Evolutionary conservation across 2,113 vertebrate genomes (phyloP), one percentile per base, ranked within the genome.

Genomic region (Arenaria interpres): DNA sequence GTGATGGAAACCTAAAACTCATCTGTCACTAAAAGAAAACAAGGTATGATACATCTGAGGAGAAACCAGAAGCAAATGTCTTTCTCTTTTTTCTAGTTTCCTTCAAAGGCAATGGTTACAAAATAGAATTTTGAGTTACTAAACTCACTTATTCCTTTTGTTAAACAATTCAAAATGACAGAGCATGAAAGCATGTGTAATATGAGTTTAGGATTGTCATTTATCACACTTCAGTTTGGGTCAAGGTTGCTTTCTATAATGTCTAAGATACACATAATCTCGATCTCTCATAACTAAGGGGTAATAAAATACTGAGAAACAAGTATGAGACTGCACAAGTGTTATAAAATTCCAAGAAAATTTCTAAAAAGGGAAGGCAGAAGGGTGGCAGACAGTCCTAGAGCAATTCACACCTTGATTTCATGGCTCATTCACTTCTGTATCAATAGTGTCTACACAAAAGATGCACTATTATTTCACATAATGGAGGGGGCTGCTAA

Each of bases 391-490:
- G 46, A 50, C 32, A 75, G 39, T 68, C 22, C 69, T 75, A 10
- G 43, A 87, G 48, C 0, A 0, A 73, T 60, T 84, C 77, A 75
- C 72, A 82, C 80, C 90, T 97, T 92, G 93, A 93, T 93, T 96
- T 95, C 88, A 87, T 72, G 91, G 71, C 57, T 95, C 85, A 86
- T 96, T 97, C 89, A 68, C 56, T 94, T 90, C 82, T 81, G 71
- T 88, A 94, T 86, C 88, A 93, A 75, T 88, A 90, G 76, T 78
- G 45, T 90, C 79, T 88, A 83, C 64, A 96, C 25, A 79, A 84
- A 91, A 88, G 50, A 84, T 68, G 72, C 79, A 81, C 67, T 88
- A 71, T 81, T 94, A 83, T 95, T 93, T 74, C 90, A 85, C 51
- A 72, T 90, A 93, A 92, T 78, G 43, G 79, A 93, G 33, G 14